Evolutionary conservation across 2,888 invertebrate genomes (phyloP).

Genomic region (Catocala nupta): DNA sequence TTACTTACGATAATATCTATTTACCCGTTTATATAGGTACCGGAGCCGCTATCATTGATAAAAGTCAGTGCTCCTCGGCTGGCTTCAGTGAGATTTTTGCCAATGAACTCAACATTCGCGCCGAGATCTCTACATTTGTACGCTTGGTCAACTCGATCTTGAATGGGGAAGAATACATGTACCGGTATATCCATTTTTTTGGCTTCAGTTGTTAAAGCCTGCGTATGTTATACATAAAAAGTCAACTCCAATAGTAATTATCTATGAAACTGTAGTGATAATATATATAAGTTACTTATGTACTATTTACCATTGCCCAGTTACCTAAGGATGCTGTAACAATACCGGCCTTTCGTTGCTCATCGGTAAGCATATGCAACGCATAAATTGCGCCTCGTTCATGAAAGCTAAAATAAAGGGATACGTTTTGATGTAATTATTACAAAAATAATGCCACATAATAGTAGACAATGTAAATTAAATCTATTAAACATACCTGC

Average conservation of each 20-base stretch:
- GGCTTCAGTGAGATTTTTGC: conserved; percentile 92
- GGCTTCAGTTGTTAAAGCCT: conserved; percentile 91
- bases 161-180: conserved; percentile 94
- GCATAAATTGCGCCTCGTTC: conserved; percentile 95
- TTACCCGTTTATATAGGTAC: conserved; percentile 94
- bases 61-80: conserved; percentile 91
- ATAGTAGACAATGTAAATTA: too few relatives aligned
- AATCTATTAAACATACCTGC: conserved; percentile 87
- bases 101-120: conserved; percentile 93
- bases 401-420: conserved; percentile 89
- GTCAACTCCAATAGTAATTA: background rate
- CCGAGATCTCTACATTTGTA: conserved; percentile 92
- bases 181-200: conserved; percentile 88
- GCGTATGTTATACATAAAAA: conserved; percentile 9
- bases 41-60: conserved; percentile 88
- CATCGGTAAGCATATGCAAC: conserved; percentile 89
- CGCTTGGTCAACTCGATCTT: conserved; percentile 93
- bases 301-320: conserved; percentile 90
- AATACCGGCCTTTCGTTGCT: conserved; percentile 91
- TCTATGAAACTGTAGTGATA: background rate
- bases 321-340: conserved; percentile 97
- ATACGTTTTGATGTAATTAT: too few relatives aligned
- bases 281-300: background rate
- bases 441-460: too few relatives aligned
- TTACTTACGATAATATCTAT: background rate